A percentile compares a stretch with the other conserved stretches of the same genome.
Conservation (phyloP, 2,113 vertebrate species). For the Sturnira hondurensis region DNA sequence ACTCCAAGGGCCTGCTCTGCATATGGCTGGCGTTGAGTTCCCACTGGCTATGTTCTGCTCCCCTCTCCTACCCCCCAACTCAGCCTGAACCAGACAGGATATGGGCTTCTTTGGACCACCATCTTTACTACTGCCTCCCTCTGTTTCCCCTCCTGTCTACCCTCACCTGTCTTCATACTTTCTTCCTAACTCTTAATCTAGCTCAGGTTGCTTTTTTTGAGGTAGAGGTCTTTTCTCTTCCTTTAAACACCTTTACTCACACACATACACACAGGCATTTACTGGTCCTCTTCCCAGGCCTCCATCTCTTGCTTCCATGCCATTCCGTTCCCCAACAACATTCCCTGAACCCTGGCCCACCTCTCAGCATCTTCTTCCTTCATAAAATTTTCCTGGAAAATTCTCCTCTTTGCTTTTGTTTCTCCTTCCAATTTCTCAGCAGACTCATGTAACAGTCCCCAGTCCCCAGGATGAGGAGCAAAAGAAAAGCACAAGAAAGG, state of each 20-base stretch:
- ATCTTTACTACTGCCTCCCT: neutral
- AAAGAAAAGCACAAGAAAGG: neutral
- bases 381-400: slow-evolving; percentile 21
- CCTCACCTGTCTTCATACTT: neutral
- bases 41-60: neutral
- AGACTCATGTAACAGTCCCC: neutral
- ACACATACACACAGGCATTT: neutral
- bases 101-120: neutral
- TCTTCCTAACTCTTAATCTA: neutral
- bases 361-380: neutral
- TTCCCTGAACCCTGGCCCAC: neutral
- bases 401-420: slow-evolving; percentile 1
- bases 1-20: no score
- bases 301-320: neutral
- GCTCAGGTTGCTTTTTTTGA: neutral
- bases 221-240: neutral
- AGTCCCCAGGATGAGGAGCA: neutral
- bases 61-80: no score
- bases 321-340: neutral
- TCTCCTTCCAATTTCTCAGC: neutral
- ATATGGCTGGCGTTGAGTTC: neutral
- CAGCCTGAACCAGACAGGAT: neutral
- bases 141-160: neutral
- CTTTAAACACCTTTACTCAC: neutral
- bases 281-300: neutral